Conservation (phyloP, 2,113 vertebrate genomes). For the Rafetus swinhoei region DNA sequence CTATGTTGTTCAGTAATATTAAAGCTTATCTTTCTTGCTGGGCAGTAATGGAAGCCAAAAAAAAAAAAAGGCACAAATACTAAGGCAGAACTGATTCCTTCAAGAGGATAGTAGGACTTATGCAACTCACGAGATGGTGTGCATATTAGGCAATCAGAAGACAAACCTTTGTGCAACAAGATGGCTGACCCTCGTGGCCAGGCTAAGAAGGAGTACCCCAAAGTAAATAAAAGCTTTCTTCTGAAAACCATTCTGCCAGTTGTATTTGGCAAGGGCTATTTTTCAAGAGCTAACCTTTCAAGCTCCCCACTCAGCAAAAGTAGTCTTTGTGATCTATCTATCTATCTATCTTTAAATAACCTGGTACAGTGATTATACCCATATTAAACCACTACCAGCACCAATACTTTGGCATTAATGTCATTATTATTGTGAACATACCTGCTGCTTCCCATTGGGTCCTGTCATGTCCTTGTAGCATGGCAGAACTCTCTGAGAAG, state of each 20-base stretch:
- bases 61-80: slow-evolving; percentile 55
- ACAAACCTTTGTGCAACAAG: background rate
- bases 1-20: slow-evolving; percentile 47
- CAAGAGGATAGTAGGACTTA: slow-evolving; percentile 47
- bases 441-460: background rate
- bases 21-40: slow-evolving; percentile 20
- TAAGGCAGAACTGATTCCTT: slow-evolving; percentile 59
- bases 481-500: background rate
- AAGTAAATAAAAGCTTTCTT: background rate
- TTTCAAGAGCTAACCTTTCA: background rate
- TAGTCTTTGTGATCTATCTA: background rate
- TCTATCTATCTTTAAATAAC: background rate
- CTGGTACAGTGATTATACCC: background rate
- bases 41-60: slow-evolving; percentile 11
- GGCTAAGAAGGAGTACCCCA: background rate
- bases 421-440: background rate
- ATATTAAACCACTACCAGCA: background rate
- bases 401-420: background rate
- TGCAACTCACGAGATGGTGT: background rate
- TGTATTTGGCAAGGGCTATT: background rate
- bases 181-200: background rate
- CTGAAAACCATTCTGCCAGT: background rate
- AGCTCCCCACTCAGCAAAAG: background rate
- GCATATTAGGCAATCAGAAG: background rate
- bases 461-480: background rate